Percentiles rank a stretch among this genome's conserved stretches.
Conservation (phyloP, 2,113 vertebrate species). For the Synodontis membranacea region DNA sequence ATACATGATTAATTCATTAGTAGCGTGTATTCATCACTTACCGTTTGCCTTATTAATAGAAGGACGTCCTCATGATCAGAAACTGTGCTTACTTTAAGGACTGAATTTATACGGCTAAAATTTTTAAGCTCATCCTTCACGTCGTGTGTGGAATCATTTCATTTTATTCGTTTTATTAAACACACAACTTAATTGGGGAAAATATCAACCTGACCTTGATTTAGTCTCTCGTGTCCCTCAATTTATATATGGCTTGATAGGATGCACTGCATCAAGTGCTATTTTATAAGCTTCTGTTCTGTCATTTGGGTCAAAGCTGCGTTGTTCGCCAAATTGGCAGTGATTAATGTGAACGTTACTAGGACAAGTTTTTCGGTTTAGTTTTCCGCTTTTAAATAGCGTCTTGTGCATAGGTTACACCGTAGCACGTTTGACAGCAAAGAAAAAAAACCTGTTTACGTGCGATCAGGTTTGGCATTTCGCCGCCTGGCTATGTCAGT, state of each 20-base stretch:
- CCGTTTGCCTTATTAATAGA: too few relatives aligned
- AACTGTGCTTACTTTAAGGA: too few relatives aligned
- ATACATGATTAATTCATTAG: too few relatives aligned
- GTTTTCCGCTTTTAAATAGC: not conserved
- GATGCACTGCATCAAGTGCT: not conserved
- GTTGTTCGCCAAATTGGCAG: not conserved
- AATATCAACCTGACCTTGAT: conserved; percentile 6
- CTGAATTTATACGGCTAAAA: too few relatives aligned
- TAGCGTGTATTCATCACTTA: too few relatives aligned
- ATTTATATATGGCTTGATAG: not conserved
- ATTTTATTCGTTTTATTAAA: too few relatives aligned
- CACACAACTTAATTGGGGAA: too few relatives aligned
- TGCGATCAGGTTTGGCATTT: conserved; percentile 14
- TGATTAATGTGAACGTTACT: conserved; percentile 1
- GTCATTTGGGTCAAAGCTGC: not conserved
- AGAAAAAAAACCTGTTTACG: not conserved
- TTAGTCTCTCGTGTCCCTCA: not conserved
- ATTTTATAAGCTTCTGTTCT: not conserved
- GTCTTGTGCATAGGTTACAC: not conserved
- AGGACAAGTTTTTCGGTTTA: not conserved
- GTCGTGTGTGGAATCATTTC: not conserved
- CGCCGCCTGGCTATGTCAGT: not conserved
- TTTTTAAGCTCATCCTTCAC: too few relatives aligned
- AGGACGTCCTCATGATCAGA: too few relatives aligned
- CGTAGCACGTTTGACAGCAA: not conserved